Conservation (phyloP, 2,888 invertebrate genomes). For the Syritta pipiens region DNA sequence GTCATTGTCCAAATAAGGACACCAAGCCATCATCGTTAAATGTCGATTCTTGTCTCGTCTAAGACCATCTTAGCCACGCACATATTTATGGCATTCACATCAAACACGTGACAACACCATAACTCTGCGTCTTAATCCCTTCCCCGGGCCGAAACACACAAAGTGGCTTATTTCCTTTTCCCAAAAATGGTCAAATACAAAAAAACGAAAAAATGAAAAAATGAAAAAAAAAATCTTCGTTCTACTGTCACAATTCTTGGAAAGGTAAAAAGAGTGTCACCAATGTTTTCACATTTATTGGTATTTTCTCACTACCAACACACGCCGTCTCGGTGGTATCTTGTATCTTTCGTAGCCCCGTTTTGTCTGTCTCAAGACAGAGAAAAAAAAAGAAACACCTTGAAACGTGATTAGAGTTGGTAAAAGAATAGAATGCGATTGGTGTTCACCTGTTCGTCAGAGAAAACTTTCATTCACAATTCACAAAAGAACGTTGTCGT, state of each 20-base stretch:
- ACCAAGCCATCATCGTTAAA: too few species aligned
- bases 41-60: background rate
- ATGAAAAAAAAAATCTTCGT: conserved; percentile 7
- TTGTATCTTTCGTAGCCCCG: conserved; percentile 4
- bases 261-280: conserved; percentile 24
- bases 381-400: conserved; percentile 18
- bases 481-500: conserved; percentile 16
- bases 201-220: background rate
- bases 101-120: conserved; percentile 10
- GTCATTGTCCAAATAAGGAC: background rate
- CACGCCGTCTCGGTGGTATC: background rate
- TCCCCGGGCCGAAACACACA: background rate
- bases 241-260: conserved; percentile 44
- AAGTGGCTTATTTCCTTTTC: background rate
- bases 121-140: conserved; percentile 1
- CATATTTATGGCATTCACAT: background rate
- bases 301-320: background rate
- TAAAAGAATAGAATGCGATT: conserved; percentile 18
- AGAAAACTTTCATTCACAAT: conserved; percentile 40
- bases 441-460: conserved; percentile 26
- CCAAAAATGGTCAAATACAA: conserved; percentile 8
- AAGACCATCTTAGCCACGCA: conserved; percentile 8
- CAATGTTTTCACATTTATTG: conserved; percentile 32
- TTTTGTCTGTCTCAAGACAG: conserved; percentile 3
- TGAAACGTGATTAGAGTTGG: conserved; percentile 24